Conservation (phyloP, 2,888 invertebrate species). For the Chouioia cunea region DNA sequence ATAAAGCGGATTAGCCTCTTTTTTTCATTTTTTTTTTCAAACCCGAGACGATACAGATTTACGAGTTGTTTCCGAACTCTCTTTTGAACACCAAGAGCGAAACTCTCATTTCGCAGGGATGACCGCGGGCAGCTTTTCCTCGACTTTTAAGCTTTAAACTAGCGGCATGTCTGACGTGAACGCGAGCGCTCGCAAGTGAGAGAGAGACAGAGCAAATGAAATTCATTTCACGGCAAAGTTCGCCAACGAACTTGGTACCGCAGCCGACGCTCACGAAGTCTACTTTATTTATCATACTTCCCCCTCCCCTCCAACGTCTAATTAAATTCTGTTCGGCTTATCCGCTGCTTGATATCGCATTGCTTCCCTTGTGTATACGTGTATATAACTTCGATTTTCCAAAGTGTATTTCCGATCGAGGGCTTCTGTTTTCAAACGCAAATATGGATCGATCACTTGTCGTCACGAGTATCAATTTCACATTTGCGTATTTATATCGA, state of each 20-base stretch:
- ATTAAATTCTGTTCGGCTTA: conserved; percentile 35
- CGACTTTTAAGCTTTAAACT: too few relatives aligned
- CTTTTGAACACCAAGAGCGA: conserved; percentile 26
- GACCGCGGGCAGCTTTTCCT: not conserved
- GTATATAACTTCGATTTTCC: too few relatives aligned
- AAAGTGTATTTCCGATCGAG: too few relatives aligned
- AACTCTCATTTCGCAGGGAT: conserved; percentile 39
- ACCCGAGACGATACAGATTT: conserved; percentile 34
- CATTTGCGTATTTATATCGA: not conserved
- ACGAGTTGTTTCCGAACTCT: conserved; percentile 40
- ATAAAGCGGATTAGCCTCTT: conserved; percentile 36
- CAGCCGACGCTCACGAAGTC: not conserved
- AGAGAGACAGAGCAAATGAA: conserved; percentile 34
- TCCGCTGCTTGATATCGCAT: not conserved
- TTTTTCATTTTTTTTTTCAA: conserved; percentile 10
- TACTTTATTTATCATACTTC: not conserved
- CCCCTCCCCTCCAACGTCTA: not conserved
- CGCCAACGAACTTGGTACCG: conserved; percentile 12
- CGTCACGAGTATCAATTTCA: too few relatives aligned
- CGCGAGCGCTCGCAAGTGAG: too few relatives aligned
- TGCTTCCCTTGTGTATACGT: too few relatives aligned
- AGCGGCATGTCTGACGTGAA: conserved; percentile 7
- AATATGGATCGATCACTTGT: too few relatives aligned
- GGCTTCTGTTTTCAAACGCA: too few relatives aligned
- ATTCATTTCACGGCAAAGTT: conserved; percentile 40